Evolutionary conservation across 1,140 invertebrate genomes (phyloP).

Genomic region (Agraylea sexmaculata): DNA sequence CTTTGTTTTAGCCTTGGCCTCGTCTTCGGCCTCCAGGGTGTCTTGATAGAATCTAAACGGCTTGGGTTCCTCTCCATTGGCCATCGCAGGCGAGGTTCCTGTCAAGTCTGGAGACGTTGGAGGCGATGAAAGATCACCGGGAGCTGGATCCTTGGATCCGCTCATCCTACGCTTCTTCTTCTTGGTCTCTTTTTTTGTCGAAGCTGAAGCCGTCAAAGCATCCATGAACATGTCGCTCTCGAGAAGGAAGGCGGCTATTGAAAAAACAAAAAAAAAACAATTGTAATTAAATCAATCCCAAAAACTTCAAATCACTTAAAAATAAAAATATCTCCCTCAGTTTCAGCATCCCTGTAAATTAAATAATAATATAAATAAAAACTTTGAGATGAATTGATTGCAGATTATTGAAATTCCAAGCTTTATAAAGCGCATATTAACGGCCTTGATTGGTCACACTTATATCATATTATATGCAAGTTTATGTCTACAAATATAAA

Average conservation of each 20-base stretch:
- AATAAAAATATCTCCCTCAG: no score
- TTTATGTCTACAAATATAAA: no score
- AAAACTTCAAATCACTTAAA: no score
- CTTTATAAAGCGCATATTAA: no score
- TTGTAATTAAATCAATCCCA: conserved; percentile 4
- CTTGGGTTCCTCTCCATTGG: conserved; percentile 32
- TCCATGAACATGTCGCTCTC: conserved; percentile 91
- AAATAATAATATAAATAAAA: no score
- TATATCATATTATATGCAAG: no score
- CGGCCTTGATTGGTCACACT: no score
- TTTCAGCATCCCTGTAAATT: no score
- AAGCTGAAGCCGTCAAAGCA: conserved; percentile 61
- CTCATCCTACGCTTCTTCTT: conserved; percentile 63
- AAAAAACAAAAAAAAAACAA: conserved; percentile 24
- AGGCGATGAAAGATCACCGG: conserved; percentile 29
- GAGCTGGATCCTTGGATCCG: conserved; percentile 45
- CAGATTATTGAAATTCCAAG: no score
- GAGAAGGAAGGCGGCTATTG: conserved; percentile 63
- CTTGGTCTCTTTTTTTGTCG: conserved; percentile 59
- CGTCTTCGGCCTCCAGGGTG: conserved; percentile 62
- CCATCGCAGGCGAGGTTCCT: conserved; percentile 31
- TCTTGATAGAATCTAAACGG: conserved; percentile 83
- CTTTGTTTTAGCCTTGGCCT: conserved; percentile 20
- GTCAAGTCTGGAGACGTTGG: conserved; percentile 31
- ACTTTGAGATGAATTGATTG: no score